Base-by-base conservation (phyloP, 1,140 invertebrate species). In the Pogonus chalceus region DNA sequence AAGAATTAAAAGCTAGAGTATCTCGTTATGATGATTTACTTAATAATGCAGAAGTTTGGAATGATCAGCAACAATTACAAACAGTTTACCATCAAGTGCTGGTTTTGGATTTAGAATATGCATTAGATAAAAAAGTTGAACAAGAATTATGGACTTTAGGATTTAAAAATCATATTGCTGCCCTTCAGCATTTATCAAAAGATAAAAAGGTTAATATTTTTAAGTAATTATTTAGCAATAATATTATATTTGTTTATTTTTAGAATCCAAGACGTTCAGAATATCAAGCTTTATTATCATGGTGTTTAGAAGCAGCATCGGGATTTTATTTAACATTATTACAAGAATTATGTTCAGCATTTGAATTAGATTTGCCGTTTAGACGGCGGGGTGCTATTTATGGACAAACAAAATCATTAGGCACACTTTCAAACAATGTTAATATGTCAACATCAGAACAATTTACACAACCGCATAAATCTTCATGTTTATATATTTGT, bases 71-170 rank as follows among this genome's bases (percentile, higher is more conserved):
- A 43, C 75, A 79, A 61, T 67, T 90, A 35, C 85, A 84, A 68
- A 81, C 80, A 63, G 80, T 90, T 50, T 91, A 89, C 69, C 86
- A 90, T 67, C 84, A 87, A 69, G 78, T 91, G 20, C 71, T 92
- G 24, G 77, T 90, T 35, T 71, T 85, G 48, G 88, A 91, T 68
- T 72, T 92, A 57, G 88, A 92, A 65, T 90, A 88, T 78, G 88
- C 88, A n/a, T 71, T 92, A 60, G 87, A 91, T 69, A 85, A 87
- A 64, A 91, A 91, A 74, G 86, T 91, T 20, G 90, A 92, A 69
- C 88, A 90, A 66, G 88, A 92, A 63, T 71, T 92, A 56, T 92
- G 90, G 90, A 92, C 88, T 68, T 76, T 88, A 66, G 87, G 87
- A 12, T 91, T 92, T 73, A 91, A 91, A 68, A 88, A 89, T 69